These are phyloP conservation scores for Chrysotoxum bicinctum DNA, from an alignment of 2,888 invertebrate genomes.

Conservation along the genomic window DNA sequence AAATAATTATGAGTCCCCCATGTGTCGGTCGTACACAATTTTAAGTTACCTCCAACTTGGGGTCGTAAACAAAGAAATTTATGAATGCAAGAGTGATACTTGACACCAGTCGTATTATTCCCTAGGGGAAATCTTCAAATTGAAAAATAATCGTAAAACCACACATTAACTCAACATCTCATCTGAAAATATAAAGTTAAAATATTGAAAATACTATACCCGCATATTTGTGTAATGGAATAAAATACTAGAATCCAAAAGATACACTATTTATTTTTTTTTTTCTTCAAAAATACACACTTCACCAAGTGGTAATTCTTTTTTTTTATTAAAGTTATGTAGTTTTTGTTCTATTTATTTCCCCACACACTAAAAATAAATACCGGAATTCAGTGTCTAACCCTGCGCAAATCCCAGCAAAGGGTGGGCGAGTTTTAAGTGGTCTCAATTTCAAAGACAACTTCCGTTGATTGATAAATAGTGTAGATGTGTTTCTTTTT, in stretches of 20 bases:
- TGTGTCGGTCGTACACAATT: slow-evolving; percentile 26
- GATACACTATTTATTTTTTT: background rate
- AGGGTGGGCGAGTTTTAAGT: slow-evolving; percentile 19
- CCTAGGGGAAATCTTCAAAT: slow-evolving; percentile 2
- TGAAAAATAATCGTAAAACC: slow-evolving; percentile 33
- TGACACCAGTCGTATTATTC: background rate
- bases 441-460: background rate
- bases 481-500: background rate
- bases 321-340: background rate
- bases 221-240: slow-evolving; percentile 11
- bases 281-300: background rate
- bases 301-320: background rate
- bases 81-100: slow-evolving; percentile 13
- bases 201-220: slow-evolving; percentile 20
- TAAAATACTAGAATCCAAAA: background rate
- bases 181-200: slow-evolving; percentile 16
- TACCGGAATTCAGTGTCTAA: background rate
- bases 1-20: slow-evolving; percentile 22
- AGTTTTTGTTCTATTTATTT: background rate
- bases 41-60: slow-evolving; percentile 11
- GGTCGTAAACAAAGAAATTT: slow-evolving; percentile 39
- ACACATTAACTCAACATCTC: slow-evolving; percentile 15
- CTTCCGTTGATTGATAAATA: slow-evolving; percentile 59
- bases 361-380: background rate
- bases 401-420: slow-evolving; percentile 6